Evolutionary conservation across 2,113 vertebrate genomes (phyloP), one percentile per base, ranked within the genome.

Genomic region (Acanthisitta chloris): DNA sequence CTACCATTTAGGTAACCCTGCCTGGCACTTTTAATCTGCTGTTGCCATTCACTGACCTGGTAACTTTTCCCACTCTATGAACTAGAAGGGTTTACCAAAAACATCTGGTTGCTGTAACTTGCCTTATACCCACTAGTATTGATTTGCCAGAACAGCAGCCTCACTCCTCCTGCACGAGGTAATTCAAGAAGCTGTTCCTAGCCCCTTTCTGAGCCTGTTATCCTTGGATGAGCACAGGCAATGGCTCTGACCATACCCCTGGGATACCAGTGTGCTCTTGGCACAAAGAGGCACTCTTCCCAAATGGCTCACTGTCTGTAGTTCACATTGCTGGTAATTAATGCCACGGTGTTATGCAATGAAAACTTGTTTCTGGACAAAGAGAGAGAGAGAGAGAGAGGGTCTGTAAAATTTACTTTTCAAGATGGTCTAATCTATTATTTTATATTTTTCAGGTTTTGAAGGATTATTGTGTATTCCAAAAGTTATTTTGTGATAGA

Each of bases 401-500:
- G 81, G 55, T 79, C 79, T n/a, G 20, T 78, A 72, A 92, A 78
- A 90, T 61, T 25, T 46, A 82, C 62, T 88, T 88, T 55, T 49
- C 42, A 88, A 94, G 73, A 65, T 46, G 4, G 4, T 25, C 19
- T 76, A 24, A 52, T 52, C 59, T 80, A 58, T 64, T 84, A 4
- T 84, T 59, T 49, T 17, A n/a, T 7, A 24, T 67, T 96, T 64
- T 86, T 61, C 38, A 81, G 34, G 24, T 81, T 64, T 49, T 40
- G 69, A 49, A 81, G 58, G 55, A 85, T 77, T 85, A 59, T 2
- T 34, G 36, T 61, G 43, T 72, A 92, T 57, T 85, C 70, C 78
- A 92, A 84, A 94, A 95, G 91, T 93, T 97, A 91, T 97, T 97
- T 97, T 96, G 96, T 94, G 92, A 96, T 16, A 95, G 96, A 94